Base-by-base conservation (phyloP, 2,888 invertebrate genomes). In the Orthonychiurus folsomi region DNA sequence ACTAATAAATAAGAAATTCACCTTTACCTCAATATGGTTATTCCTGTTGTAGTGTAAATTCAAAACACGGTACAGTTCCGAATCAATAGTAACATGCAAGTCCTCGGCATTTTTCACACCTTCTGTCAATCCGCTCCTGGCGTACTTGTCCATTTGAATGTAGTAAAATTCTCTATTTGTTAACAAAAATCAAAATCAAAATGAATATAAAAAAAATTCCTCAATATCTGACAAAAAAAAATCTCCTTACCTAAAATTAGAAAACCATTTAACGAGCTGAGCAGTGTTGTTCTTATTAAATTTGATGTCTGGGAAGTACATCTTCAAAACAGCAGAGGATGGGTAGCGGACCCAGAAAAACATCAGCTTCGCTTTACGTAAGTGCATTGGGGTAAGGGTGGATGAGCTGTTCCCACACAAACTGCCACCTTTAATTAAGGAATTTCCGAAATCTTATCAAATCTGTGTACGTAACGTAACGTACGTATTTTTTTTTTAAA, bases 211-310 rank as follows among this genome's bases (percentile, higher is more conserved):
- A 52, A 52, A n/a, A 12, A n/a, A 48, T 12, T 18, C 23, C 5
- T 18, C 52, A 24, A 20, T 9, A 15, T 3, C 5, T 55, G 55
- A 12, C 5, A 2, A 9, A 61, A 18, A 47, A 12, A 61, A 47
- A n/a, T 24, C 28, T 55, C 84, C 89, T 87, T 79, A 99, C 99
- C 99, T 87, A 84, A 99, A 99, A 80, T 99, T 99, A 77, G 96
- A 96, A 87, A 99, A 99, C 99, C 99, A 99, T 81, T 99, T 99
- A 83, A 99, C 99, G 79, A 99, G 88, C 83, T 99, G 99, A 77
- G 99, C 99, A 73, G 99, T 99, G 83, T 99, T 99, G 84, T 97
- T 97, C 83, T 99, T 99, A 85, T 99, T 99, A 85, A 99, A 99
- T 80, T 94, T 94, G 82, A 99, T 96, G 83, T 99, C 99, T 52